Conservation (phyloP, 1,140 invertebrate genomes). For the Copidosoma floridanum region DNA sequence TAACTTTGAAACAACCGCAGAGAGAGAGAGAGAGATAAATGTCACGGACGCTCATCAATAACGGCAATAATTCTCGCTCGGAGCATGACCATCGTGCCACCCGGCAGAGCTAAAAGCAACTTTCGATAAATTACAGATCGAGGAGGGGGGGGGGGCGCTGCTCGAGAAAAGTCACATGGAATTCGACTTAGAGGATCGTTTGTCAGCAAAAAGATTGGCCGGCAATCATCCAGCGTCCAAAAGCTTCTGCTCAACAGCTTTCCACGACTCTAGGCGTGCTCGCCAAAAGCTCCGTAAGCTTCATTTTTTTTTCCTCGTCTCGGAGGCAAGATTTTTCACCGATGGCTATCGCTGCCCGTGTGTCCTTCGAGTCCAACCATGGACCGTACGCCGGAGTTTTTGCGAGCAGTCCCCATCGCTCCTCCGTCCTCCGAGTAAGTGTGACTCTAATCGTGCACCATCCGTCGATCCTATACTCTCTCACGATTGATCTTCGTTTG, state of each 20-base stretch:
- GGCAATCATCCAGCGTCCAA: not conserved
- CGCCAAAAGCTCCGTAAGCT: not conserved
- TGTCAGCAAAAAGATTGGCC: constrained; percentile 14
- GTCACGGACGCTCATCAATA: too few species aligned
- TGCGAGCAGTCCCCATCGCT: too few species aligned
- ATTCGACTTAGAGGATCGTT: constrained; percentile 19
- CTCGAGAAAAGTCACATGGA: constrained; percentile 1
- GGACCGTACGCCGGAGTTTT: too few species aligned
- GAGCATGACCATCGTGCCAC: too few species aligned
- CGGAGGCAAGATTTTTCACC: constrained; percentile 18
- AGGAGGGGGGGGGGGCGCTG: not conserved
- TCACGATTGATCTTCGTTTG: too few species aligned
- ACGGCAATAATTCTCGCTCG: too few species aligned
- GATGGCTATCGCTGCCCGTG: not conserved
- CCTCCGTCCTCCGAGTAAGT: too few species aligned
- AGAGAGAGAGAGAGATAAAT: not conserved
- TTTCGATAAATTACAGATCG: not conserved
- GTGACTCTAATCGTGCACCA: too few species aligned
- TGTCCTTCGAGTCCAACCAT: not conserved
- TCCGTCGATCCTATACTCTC: too few species aligned
- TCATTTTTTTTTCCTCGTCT: too few species aligned
- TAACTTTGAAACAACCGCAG: not conserved
- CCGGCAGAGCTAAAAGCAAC: not conserved
- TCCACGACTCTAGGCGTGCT: not conserved
- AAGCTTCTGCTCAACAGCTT: not conserved